Base-by-base conservation (phyloP, 2,797 vertebrate species). In the Sebastes melanostomus region DNA sequence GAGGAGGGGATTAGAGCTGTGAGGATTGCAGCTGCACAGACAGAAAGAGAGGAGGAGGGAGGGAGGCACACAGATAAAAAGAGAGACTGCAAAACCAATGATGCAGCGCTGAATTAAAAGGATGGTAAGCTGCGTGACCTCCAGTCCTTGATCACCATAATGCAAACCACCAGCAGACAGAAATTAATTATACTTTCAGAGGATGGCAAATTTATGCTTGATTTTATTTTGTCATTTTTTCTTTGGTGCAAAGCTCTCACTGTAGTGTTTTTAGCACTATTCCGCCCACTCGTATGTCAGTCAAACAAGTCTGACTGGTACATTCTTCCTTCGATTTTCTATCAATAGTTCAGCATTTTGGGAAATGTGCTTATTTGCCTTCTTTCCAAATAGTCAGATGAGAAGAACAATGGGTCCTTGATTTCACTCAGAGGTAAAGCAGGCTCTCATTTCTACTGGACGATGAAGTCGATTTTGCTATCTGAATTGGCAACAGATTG, bases 11-110 rank as follows among this genome's bases (percentile, higher is more conserved):
- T 83, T 87, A 85, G 88, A 94, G 93, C 92, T 89, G 94, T 87
- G 94, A 95, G 93, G 95, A 92, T 84, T 94, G 93, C 97, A 97
- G 96, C 96, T 97, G 96, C 95, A 95, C 90, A 94, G 93, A 95
- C 81, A 88, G 86, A 87, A 81, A 75, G 77, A 52, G 63, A 80
- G 62, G 70, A 77, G 67, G 80, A 80, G 78, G 30, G 75, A 76
- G 81, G 75, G 75, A 80, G 55, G 69, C 68, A 38, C 68, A 60
- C 16, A 63, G 32, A 84, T 62, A 79, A 66, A 65, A 81, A 78
- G 80, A 72, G 24, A 84, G 76, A 78, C 81, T 69, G 65, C 62
- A 46, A 76, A 69, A 77, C 55, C 80, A 90, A 38, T 30, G 76
- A 88, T 80, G 84, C 72, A 65, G 72, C 36, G 8, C 83, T 85